Conservation (phyloP, 2,888 invertebrate species). For the Tridacna gigas region DNA sequence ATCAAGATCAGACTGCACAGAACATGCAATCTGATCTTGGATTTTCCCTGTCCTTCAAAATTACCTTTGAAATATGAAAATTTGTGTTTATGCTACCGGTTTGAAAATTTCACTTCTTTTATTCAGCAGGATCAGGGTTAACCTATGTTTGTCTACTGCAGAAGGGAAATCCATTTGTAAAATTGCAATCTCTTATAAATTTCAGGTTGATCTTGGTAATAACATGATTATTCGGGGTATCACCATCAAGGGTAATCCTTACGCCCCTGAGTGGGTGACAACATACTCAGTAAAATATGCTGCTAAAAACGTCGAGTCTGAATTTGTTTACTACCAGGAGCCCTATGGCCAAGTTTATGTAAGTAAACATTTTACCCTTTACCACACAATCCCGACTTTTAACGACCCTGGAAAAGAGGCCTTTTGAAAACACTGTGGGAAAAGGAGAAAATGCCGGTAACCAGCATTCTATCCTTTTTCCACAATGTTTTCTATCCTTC, state of each 20-base stretch:
- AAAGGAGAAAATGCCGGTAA: not conserved
- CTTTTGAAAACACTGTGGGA: not conserved
- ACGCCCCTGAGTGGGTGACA: constrained; percentile 70
- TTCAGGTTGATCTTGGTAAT: constrained; percentile 59
- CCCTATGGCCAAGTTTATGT: constrained; percentile 71
- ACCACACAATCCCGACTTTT: no score
- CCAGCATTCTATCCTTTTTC: not conserved
- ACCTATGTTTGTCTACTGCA: no score
- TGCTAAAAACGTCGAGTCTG: constrained; percentile 12
- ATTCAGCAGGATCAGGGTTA: no score
- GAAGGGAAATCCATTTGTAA: no score
- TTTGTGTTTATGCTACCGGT: no score
- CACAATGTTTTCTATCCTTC: not conserved
- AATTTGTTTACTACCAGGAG: constrained; percentile 68
- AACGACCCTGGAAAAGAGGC: no score
- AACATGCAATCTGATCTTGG: no score
- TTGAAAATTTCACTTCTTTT: no score
- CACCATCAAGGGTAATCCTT: constrained; percentile 68
- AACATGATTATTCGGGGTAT: constrained; percentile 70
- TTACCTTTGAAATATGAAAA: no score
- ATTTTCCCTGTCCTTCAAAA: no score
- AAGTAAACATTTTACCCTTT: not conserved
- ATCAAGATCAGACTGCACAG: no score
- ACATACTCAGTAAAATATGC: constrained; percentile 66
- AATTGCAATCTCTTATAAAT: no score